Evolutionary conservation across 1,140 invertebrate species (phyloP), one percentile per base, ranked within the genome.

Genomic region (Diorhabda elongata): DNA sequence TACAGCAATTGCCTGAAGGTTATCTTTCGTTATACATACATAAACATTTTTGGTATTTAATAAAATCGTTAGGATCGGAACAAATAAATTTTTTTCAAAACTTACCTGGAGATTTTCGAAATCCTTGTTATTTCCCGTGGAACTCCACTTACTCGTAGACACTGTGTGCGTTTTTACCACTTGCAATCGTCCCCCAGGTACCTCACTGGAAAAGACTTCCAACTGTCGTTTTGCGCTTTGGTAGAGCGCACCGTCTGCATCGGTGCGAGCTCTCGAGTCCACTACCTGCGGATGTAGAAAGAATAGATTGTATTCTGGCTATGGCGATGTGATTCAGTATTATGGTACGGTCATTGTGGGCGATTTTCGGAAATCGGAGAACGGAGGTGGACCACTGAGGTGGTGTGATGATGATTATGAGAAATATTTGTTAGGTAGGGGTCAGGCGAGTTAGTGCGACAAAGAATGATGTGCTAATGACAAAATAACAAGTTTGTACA

Each of bases 141-240:
- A 6, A 58, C 61, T 80, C 80, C 82, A 83, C 64, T 82, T 79
- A 71, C 83, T 84, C 70, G 82, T 83, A 68, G 81, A 80, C 60
- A 85, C 81, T 61, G 83, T 84, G 66, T 84, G 82, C 58, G 83
- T 81, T 76, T 84, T 83, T 74, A 85, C 83, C 67, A 85, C 83
- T 75, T 85, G 83, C 74, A 85, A 76, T 65, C 80, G 79, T 65
- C 82, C 83, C 67, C 81, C 82, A 64, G 83, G 81, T 68, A 83
- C 80, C 68, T 80, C 81, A 58, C 81, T 79, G 71, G 84, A 82
- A 69, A 84, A 80, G 64, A 85, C 83, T 77, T 85, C 83, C 72
- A 85, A 79, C 74, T 85, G 83, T 74, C 84, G 82, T 70, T 82
- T 83, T 73, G 83, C 82, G 74, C 79, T 81, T 71, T 83, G 82